Conservation (phyloP, 2,113 vertebrate species). For the Noturus placidus region DNA sequence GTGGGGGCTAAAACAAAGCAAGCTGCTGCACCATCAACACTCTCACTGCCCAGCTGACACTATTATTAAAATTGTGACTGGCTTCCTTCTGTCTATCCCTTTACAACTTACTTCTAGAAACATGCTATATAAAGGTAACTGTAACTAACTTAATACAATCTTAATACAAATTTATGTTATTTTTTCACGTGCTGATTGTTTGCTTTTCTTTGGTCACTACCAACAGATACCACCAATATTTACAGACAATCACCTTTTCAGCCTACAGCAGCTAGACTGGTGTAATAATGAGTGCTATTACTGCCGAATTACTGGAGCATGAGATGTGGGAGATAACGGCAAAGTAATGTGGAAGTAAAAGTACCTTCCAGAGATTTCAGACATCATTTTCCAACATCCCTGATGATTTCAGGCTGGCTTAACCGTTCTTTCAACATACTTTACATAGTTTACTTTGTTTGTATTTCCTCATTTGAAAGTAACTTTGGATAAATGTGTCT, state of each 20-base stretch:
- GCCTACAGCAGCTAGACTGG: not conserved
- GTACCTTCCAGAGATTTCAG: not conserved
- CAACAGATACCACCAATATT: not conserved
- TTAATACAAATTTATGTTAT: conserved; percentile 10
- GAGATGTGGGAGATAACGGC: not conserved
- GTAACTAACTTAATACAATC: not conserved
- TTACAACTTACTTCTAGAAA: conserved; percentile 9
- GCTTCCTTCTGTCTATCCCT: conserved; percentile 47
- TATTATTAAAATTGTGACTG: conserved; percentile 7
- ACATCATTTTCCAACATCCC: not conserved
- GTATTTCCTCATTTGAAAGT: too few species aligned
- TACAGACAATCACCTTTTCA: not conserved
- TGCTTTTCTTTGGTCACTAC: not conserved
- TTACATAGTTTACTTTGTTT: too few species aligned
- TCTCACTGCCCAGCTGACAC: conserved; percentile 1
- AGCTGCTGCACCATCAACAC: not conserved
- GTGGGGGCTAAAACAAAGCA: conserved; percentile 26
- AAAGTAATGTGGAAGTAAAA: not conserved
- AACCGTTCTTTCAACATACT: not conserved
- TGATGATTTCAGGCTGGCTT: not conserved
- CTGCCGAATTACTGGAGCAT: not conserved
- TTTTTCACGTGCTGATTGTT: not conserved
- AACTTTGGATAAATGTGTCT: too few species aligned
- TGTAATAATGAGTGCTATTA: not conserved
- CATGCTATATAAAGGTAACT: too few species aligned